Percentiles rank a stretch among this genome's conserved stretches.
Conservation (phyloP, 2,888 invertebrate genomes). For the Scelioninae gen. 1 region DNA sequence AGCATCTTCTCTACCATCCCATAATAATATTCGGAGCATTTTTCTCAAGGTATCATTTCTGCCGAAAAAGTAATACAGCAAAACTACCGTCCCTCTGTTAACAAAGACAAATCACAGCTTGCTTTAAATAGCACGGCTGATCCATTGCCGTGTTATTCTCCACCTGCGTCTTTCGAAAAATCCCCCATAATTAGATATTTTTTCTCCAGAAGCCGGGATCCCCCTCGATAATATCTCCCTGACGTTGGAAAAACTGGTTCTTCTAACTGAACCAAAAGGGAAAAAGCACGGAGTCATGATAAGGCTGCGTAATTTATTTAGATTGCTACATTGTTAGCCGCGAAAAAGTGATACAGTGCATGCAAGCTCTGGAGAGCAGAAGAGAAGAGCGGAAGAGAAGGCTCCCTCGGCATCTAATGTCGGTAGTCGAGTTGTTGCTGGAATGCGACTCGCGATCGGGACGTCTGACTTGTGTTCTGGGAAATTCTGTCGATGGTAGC, state of each 20-base stretch:
- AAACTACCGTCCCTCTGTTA: too few relatives aligned
- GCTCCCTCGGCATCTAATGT: constrained; percentile 47
- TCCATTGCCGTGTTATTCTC: background rate
- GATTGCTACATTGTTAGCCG: constrained; percentile 64
- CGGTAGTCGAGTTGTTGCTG: constrained; percentile 63
- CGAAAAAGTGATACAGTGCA: constrained; percentile 49
- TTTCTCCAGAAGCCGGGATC: too few relatives aligned
- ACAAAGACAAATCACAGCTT: too few relatives aligned
- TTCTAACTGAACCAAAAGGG: constrained; percentile 17
- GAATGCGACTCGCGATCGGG: constrained; percentile 69
- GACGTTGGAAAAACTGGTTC: constrained; percentile 44
- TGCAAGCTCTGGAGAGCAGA: constrained; percentile 39
- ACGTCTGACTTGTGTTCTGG: constrained; percentile 66
- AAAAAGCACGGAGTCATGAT: constrained; percentile 38
- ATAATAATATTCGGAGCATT: too few relatives aligned
- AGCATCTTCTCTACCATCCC: too few relatives aligned
- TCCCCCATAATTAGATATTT: constrained; percentile 38
- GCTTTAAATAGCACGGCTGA: too few relatives aligned
- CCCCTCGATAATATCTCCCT: constrained; percentile 23
- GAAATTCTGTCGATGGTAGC: constrained; percentile 67
- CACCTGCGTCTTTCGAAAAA: constrained; percentile 27
- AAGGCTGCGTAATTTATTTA: constrained; percentile 64
- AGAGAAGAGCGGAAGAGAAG: constrained; percentile 6
- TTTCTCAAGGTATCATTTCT: too few relatives aligned
- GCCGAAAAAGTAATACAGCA: too few relatives aligned